A percentile compares a stretch with the other conserved stretches of the same genome.
These are phyloP conservation scores for Labeo calbasu DNA, from an alignment of 2,797 vertebrate genomes.

Conservation along the genomic window DNA sequence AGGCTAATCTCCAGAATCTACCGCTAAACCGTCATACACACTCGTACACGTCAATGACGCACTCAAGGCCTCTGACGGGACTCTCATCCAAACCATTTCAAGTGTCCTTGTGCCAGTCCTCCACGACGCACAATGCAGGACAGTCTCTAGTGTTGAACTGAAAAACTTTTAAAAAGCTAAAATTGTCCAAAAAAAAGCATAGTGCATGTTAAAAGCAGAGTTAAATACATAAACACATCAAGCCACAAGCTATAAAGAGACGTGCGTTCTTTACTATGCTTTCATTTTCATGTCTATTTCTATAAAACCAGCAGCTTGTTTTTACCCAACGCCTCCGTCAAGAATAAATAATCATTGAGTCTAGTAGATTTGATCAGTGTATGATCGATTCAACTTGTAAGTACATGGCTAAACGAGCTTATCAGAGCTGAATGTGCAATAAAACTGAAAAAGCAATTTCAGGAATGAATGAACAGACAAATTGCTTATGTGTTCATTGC, in stretches of 20 bases:
- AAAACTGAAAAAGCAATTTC: slow-evolving; percentile 18
- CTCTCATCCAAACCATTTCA: slow-evolving; percentile 10
- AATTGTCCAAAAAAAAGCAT: neutral
- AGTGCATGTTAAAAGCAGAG: neutral
- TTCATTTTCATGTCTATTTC: neutral
- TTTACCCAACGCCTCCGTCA: neutral
- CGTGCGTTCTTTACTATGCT: neutral
- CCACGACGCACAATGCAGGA: neutral
- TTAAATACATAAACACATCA: neutral
- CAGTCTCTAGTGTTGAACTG: neutral
- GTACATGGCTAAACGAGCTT: neutral
- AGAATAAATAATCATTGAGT: neutral
- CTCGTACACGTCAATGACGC: neutral
- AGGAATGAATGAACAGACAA: slow-evolving; percentile 26
- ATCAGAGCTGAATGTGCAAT: slow-evolving; percentile 14
- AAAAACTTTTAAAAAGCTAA: neutral
- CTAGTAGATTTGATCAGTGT: slow-evolving; percentile 1
- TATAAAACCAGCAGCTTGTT: neutral
- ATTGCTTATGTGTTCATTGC: neutral
- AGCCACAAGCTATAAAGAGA: neutral
- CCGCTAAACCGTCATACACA: slow-evolving; percentile 15
- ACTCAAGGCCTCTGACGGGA: slow-evolving; percentile 13
- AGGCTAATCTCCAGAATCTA: slow-evolving; percentile 70
- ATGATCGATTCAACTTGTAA: slow-evolving; percentile 7
- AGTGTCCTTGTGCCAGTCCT: slow-evolving; percentile 12